Base-by-base conservation (phyloP, 2,888 invertebrate genomes). In the Argynnis bischoffii region DNA sequence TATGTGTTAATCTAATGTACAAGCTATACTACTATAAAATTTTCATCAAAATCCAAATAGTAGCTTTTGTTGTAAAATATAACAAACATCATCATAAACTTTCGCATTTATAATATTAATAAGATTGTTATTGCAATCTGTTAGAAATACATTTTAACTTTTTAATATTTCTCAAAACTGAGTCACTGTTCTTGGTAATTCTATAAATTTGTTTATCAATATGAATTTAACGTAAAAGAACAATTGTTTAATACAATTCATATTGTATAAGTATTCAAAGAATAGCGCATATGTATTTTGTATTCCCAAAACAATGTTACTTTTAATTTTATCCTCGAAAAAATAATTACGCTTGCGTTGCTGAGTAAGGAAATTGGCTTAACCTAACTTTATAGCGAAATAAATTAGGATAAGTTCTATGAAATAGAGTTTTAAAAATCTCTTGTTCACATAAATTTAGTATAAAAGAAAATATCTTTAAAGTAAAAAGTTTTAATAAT, bases 341-440 rank as follows among this genome's bases (percentile, higher is more conserved):
- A 35, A 61, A 61, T 61, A 61, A 50, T 61, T 53, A 61, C 51
- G 53, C 53, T 50, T 41, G 35, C 61, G 61, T 51, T 53, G 61
- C 61, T 61, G 51, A 51, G 51, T 35, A 41, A 41, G 50, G 41
- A 61, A 59, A 59, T 59, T 59, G 59, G 59, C 59, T 59, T 59
- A 59, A 59, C 59, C 59, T 48, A 59, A 59, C 59, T 59, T 59
- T 59, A 26, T 26, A 59, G 48, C 59, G 31, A 59, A 48, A 59
- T 59, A 59, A 59, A 59, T 59, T 59, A 59, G 48, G 59, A 48
- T 59, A 59, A 59, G 59, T 59, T 48, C 31, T 59, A 59, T 59
- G 59, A 59, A 59, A 59, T 48, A 59, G 26, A 48, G 48, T 26
- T 59, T 59, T 59, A 48, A 48, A 41, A 59, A 59, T 48, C 59